Percentiles rank a stretch among this genome's conserved stretches.
Conservation (phyloP, 2,797 vertebrate genomes). For the Chelonia mydas region DNA sequence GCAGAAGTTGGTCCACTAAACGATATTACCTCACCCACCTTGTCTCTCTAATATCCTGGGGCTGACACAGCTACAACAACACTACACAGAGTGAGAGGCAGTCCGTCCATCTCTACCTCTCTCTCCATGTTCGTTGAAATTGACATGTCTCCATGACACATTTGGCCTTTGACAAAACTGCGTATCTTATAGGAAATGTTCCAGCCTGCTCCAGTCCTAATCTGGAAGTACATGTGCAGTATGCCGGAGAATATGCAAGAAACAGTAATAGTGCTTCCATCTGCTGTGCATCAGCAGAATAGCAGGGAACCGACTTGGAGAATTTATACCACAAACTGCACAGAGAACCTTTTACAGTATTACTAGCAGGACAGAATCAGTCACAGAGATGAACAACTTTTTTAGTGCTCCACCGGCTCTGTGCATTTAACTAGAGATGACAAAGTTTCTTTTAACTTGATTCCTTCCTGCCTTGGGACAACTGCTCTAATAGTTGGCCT, state of each 20-base stretch:
- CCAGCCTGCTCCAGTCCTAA: background rate
- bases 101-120: background rate
- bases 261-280: slow-evolving; percentile 6
- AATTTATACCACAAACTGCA: background rate
- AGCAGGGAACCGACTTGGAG: background rate
- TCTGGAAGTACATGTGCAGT: background rate
- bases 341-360: background rate
- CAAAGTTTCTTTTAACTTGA: background rate
- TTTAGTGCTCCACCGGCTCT: background rate
- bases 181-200: background rate
- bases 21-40: background rate
- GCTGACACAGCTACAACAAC: background rate
- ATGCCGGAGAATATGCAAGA: background rate
- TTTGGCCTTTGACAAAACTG: background rate
- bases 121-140: background rate
- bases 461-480: background rate
- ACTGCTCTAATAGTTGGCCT: background rate
- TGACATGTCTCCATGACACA: background rate
- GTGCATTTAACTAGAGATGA: background rate
- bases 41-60: background rate
- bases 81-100: background rate
- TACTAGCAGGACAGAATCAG: background rate
- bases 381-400: background rate
- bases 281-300: background rate
- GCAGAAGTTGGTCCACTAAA: background rate